phyloP scores from a whole-genome alignment of 1,140 invertebrate genomes.

The Aphaenogaster floridana region DNA sequence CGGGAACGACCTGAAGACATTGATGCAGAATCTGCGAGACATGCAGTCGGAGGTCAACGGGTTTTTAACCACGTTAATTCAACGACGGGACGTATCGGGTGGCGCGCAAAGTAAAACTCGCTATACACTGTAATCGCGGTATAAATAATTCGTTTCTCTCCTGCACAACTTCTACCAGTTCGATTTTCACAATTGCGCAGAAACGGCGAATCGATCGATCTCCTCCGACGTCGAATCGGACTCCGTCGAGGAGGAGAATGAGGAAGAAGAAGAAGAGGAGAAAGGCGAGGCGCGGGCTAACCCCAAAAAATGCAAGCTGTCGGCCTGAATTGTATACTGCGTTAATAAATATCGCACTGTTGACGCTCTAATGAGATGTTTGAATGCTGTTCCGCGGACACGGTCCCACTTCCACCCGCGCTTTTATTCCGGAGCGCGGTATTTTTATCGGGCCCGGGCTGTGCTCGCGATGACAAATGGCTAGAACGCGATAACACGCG shows the following conservation, averaged over 20 bases:
- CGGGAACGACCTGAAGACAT: slow-evolving; percentile 63
- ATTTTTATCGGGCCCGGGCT: slow-evolving; percentile 11
- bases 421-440: neutral
- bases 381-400: neutral
- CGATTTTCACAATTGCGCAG: slow-evolving; percentile 54
- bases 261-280: neutral
- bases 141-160: neutral
- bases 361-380: neutral
- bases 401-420: slow-evolving; percentile 10
- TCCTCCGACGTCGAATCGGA: slow-evolving; percentile 70
- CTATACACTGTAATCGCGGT: neutral
- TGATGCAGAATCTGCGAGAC: slow-evolving; percentile 75
- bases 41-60: slow-evolving; percentile 78
- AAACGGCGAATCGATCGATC: slow-evolving; percentile 46
- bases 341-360: slow-evolving; percentile 18
- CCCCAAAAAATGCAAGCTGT: slow-evolving; percentile 79
- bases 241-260: neutral
- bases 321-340: slow-evolving; percentile 41
- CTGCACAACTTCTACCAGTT: slow-evolving; percentile 41
- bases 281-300: slow-evolving; percentile 67
- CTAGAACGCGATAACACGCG: slow-evolving; percentile 8
- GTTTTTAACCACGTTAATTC: slow-evolving; percentile 64
- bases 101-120: slow-evolving; percentile 46
- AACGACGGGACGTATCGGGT: neutral
- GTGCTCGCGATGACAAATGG: neutral